Percentiles rank a stretch among this genome's conserved stretches.
Evolutionary conservation across 2,797 vertebrate species (phyloP).

Genomic region (Acrossocheilus wenchowensis): DNA sequence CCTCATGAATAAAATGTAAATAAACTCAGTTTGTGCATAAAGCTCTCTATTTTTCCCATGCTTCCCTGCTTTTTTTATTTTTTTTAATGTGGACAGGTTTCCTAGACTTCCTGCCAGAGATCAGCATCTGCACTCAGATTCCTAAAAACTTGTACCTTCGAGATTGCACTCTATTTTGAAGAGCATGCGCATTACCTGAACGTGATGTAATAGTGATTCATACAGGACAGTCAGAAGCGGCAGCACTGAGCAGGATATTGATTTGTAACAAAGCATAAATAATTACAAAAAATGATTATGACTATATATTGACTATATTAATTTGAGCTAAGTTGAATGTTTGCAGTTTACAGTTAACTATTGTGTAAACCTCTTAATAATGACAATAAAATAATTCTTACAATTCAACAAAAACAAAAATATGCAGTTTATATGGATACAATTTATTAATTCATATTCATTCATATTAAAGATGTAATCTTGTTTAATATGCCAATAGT

Average conservation of each 20-base stretch:
- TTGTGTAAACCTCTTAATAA: too few species aligned
- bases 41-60: neutral
- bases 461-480: too few species aligned
- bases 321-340: too few species aligned
- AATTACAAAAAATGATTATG: neutral
- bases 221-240: neutral
- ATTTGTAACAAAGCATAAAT: neutral
- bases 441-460: too few species aligned
- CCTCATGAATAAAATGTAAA: constrained; percentile 14
- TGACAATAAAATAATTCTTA: too few species aligned
- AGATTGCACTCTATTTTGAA: neutral
- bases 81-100: neutral
- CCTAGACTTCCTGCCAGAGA: neutral
- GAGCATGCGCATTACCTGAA: neutral
- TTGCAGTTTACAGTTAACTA: too few species aligned
- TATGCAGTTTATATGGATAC: too few species aligned
- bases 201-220: neutral
- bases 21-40: constrained; percentile 8
- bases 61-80: neutral
- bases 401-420: too few species aligned
- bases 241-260: neutral
- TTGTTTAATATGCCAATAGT: too few species aligned
- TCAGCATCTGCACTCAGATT: neutral
- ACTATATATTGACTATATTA: neutral
- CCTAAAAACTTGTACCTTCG: neutral